These are phyloP conservation scores for Bimastos eiseni DNA, from an alignment of 2,888 invertebrate species.

Conservation along the genomic window DNA sequence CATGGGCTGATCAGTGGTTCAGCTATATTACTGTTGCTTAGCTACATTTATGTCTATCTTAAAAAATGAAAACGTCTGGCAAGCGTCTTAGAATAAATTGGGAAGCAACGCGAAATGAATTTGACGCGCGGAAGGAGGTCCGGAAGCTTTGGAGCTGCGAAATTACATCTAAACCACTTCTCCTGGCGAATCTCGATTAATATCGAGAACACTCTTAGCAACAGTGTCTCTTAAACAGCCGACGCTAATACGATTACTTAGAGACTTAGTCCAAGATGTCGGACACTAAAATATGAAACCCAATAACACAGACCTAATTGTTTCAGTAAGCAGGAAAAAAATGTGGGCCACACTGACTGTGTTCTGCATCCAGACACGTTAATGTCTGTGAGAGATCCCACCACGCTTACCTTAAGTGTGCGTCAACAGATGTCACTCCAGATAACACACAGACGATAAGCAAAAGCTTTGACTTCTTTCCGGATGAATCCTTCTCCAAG, in stretches of 20 bases:
- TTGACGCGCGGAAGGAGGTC: background rate
- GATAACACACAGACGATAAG: conserved; percentile 5
- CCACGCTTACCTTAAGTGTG: background rate
- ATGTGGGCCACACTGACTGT: background rate
- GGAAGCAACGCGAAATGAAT: background rate
- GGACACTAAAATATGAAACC: background rate
- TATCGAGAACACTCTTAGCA: background rate
- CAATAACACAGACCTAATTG: background rate
- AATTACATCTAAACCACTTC: background rate
- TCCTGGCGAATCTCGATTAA: background rate
- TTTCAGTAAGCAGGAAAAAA: background rate
- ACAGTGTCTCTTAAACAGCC: background rate
- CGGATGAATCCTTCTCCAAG: background rate
- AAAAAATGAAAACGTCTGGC: background rate
- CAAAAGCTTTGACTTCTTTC: background rate
- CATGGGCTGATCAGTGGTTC: background rate
- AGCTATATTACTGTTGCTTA: background rate
- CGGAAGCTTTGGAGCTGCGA: background rate
- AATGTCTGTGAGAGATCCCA: background rate
- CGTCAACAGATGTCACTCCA: background rate
- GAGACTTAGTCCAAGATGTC: background rate
- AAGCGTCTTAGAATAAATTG: background rate
- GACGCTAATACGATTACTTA: background rate
- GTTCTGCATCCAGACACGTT: background rate
- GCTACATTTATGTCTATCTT: background rate